Base-by-base conservation (phyloP, 2,797 vertebrate genomes). In the Protosalanx chinensis region DNA sequence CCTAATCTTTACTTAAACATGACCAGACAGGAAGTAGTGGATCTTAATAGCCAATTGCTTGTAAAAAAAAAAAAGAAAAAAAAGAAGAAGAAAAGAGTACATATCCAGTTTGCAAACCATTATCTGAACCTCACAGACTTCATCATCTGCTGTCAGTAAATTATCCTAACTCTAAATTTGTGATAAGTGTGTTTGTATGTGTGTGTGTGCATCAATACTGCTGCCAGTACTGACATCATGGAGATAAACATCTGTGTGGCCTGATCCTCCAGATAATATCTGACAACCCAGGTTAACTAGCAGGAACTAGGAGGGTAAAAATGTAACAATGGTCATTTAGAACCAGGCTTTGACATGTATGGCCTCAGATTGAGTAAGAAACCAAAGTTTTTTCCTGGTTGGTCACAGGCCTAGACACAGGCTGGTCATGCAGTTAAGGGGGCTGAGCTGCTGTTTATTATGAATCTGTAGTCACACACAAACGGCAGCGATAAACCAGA, bases 1-100 rank as follows among this genome's bases (percentile, higher is more conserved):
- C 84, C 74, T 87, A 87, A 88, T 87, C 80, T 88, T 79, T 86
- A 79, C 67, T 85, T 87, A 82, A 88, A 87, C 85, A 87, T 84
- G 83, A 81, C 23, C 83, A 86, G 82, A 86, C 81, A 81, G 72
- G 72, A 81, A 81, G 76, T 81, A 85, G 84, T 79, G 82, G 76
- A 85, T 80, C 84, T 83, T 86, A 85, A 88, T 84, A 77, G 79
- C 79, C 85, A 85, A 88, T 86, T 88, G 83, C 82, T 83, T 87
- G 74, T 60, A 76, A 85, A 81, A 85, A 84, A 83, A 84, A 84
- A 79, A 81, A 70, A 83, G 74, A n/a, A 27, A 76, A 85, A 81
- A 84, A 84, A 83, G 84, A 84, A 79, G 81, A 70, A 83, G 74
- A 70, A 75, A 80, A 18, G 46, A 80, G 78, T 79, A 85, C 86